Conservation (phyloP, 1,140 invertebrate genomes). For the Thaumatotibia leucotreta region DNA sequence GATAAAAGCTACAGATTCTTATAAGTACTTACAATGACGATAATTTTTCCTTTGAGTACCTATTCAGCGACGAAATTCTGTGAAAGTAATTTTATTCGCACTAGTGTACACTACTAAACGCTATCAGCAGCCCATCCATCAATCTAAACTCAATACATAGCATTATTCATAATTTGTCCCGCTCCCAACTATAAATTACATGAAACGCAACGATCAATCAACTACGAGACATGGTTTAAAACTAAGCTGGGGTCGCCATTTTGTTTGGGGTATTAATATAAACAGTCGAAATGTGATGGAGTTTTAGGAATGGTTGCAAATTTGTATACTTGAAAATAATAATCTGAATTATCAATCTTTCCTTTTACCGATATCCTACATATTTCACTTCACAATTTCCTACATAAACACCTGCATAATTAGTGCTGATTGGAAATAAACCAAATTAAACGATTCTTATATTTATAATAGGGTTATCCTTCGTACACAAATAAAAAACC, state of each 20-base stretch:
- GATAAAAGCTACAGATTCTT: too few species aligned
- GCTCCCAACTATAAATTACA: constrained; percentile 45
- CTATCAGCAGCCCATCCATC: constrained; percentile 2
- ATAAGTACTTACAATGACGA: too few species aligned
- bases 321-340: neutral
- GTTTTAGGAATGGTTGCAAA: neutral
- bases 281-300: neutral
- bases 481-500: too few species aligned
- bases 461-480: too few species aligned
- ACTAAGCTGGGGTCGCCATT: constrained; percentile 29
- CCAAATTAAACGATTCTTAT: too few species aligned
- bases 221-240: constrained; percentile 35
- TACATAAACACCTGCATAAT: too few species aligned
- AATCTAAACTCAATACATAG: constrained; percentile 21
- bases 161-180: constrained; percentile 53
- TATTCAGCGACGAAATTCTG: neutral
- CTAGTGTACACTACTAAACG: neutral
- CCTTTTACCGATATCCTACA: too few species aligned
- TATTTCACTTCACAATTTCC: too few species aligned
- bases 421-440: too few species aligned
- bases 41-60: too few species aligned
- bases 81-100: neutral
- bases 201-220: constrained; percentile 45
- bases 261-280: neutral
- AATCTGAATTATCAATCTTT: too few species aligned